Conservation (phyloP, 2,888 invertebrate species). For the Tineola bisselliella region DNA sequence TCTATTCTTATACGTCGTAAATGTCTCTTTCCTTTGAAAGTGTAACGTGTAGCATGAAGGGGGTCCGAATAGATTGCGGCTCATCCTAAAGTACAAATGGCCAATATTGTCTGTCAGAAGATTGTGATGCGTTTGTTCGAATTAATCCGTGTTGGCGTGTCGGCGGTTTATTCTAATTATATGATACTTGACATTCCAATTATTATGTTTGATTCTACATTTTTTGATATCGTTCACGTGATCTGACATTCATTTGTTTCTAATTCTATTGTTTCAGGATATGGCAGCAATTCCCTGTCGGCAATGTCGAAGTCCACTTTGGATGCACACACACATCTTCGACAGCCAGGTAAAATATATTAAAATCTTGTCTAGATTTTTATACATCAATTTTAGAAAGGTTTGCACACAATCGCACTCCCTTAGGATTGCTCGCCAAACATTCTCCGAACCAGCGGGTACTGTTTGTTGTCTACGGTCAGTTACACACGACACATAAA, state of each 20-base stretch:
- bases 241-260: not conserved
- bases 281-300: slow-evolving; percentile 82
- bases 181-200: not conserved
- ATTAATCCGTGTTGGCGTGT: not conserved
- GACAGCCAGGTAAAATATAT: slow-evolving; percentile 80
- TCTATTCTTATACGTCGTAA: not conserved
- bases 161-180: not conserved
- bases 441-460: slow-evolving; percentile 20
- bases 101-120: slow-evolving; percentile 23
- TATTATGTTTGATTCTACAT: not conserved
- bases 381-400: slow-evolving; percentile 26
- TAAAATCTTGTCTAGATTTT: not conserved
- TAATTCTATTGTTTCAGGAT: slow-evolving; percentile 72
- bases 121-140: slow-evolving; percentile 5
- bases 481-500: slow-evolving; percentile 54
- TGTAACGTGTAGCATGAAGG: not conserved
- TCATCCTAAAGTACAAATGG: slow-evolving; percentile 22
- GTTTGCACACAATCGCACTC: slow-evolving; percentile 21
- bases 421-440: slow-evolving; percentile 25
- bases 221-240: not conserved
- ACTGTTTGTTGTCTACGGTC: slow-evolving; percentile 60
- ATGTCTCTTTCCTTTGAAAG: not conserved
- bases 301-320: slow-evolving; percentile 84
- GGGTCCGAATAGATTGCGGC: slow-evolving; percentile 14
- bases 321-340: slow-evolving; percentile 88